These are phyloP conservation scores for Proales similis DNA, from an alignment of 1,140 invertebrate species.

Conservation along the genomic window DNA sequence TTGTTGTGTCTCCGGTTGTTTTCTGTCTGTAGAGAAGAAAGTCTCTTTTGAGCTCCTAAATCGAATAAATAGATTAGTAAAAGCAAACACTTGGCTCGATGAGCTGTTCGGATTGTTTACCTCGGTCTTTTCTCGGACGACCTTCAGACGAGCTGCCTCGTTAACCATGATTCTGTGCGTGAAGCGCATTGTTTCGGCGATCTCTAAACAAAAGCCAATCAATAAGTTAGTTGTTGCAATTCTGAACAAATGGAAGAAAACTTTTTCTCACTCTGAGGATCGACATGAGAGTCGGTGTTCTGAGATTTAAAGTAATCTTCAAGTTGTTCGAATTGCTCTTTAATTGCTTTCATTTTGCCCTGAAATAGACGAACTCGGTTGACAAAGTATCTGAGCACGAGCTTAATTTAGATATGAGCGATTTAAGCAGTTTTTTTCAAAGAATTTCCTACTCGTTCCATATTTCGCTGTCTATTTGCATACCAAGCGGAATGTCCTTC, in stretches of 20 bases:
- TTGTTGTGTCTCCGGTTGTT: conserved; percentile 1
- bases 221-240: not conserved
- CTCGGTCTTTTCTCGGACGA: conserved; percentile 26
- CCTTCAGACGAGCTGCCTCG: conserved; percentile 16
- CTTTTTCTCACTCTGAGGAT: conserved; percentile 31
- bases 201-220: conserved; percentile 7
- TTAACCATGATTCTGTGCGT: conserved; percentile 28
- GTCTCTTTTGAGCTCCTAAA: conserved; percentile 10
- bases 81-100: too few relatives aligned
- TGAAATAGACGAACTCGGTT: conserved; percentile 29
- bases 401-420: too few relatives aligned
- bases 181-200: conserved; percentile 11
- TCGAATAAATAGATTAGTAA: not conserved
- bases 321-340: conserved; percentile 27
- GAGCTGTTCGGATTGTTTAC: not conserved
- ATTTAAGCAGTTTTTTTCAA: too few relatives aligned
- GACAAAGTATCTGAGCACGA: too few relatives aligned
- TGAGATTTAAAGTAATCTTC: conserved; percentile 35
- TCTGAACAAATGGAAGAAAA: not conserved
- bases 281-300: not conserved
- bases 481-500: conserved; percentile 30
- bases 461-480: conserved; percentile 33
- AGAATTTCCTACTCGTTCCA: conserved; percentile 38
- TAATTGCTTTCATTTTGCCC: conserved; percentile 18
- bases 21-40: conserved; percentile 23